Evolutionary conservation across 2,888 invertebrate species (phyloP).

Genomic region (Xylota sylvarum): DNA sequence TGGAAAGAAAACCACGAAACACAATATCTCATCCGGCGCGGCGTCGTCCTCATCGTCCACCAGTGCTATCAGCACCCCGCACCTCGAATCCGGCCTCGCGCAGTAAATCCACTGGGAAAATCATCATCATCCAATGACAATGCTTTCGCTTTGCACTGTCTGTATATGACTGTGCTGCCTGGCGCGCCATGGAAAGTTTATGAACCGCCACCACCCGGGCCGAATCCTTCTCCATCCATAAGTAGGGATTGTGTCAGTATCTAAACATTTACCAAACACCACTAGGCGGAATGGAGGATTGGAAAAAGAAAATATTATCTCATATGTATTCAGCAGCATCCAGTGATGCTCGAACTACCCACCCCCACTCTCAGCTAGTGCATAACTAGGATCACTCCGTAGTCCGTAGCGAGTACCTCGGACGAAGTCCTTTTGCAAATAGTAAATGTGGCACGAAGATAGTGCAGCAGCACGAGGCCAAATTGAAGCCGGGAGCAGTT

Average conservation of each 20-base stretch:
- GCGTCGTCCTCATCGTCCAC: slow-evolving; percentile 37
- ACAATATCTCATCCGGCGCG: slow-evolving; percentile 35
- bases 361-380: not conserved
- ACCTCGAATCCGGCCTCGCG: not conserved
- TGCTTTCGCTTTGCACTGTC: not conserved
- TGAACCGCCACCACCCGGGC: not conserved
- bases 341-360: not conserved
- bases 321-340: slow-evolving; percentile 44
- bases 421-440: slow-evolving; percentile 45
- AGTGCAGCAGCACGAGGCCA: slow-evolving; percentile 13
- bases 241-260: slow-evolving; percentile 39
- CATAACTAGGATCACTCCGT: slow-evolving; percentile 26
- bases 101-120: slow-evolving; percentile 41
- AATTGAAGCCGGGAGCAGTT: slow-evolving; percentile 3
- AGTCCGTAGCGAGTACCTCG: slow-evolving; percentile 13
- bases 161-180: not conserved
- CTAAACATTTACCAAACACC: slow-evolving; percentile 60
- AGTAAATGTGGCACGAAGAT: slow-evolving; percentile 48
- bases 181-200: slow-evolving; percentile 41
- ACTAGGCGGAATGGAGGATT: slow-evolving; percentile 16
- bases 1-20: slow-evolving; percentile 17
- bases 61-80: slow-evolving; percentile 2
- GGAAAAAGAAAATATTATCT: slow-evolving; percentile 52
- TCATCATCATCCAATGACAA: slow-evolving; percentile 39
- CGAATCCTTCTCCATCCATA: not conserved